Evolutionary conservation across 2,113 vertebrate species (phyloP), one percentile per base, ranked within the genome.

Genomic region (Puntigrus tetrazona): DNA sequence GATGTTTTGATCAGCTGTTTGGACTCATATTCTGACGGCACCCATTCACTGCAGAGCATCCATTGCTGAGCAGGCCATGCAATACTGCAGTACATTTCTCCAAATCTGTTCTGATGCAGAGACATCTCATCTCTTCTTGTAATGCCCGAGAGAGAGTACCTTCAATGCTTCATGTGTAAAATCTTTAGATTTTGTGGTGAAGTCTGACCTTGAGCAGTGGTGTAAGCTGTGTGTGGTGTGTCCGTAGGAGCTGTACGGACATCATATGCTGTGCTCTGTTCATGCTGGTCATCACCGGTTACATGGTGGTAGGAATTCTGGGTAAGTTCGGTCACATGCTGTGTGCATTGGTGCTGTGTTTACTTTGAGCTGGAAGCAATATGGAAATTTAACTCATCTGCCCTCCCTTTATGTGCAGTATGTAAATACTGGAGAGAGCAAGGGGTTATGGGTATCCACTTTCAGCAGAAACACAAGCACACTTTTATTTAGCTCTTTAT

Each of bases 241-340:
- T 80, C 38, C 27, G 82, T 88, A 97, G 96, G 93, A 89, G 95
- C 55, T 97, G 97, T 90, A 97, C 96, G 0, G 96, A 97, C 79
- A 91, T 97, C 36, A 92, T 97, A 86, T 97, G 96, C 91, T 97
- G 95, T 10, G 0, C 94, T 38, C 91, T 97, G 59, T 97, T 97
- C 82, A 87, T 95, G 88, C n/a, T 86, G 0, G 96, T 96, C 90
- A 63, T 97, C 76, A 78, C 93, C 0, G 97, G 96, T 22, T 97
- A 97, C 90, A 87, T 95, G 0, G 91, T 50, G 1, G 94, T 97
- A 22, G 97, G 97, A 27, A 84, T 96, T 61, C 82, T 97, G 90
- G 97, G 96, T 97, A 88, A 95, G 59, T 76, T 29, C 29, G n/a
- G n/a, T n/a, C 7, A 20, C 63, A 34, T 16, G 1, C 52, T n/a